These are phyloP conservation scores for Geopemphigus sp. DNA, from an alignment of 1,140 invertebrate genomes.

Conservation along the genomic window DNA sequence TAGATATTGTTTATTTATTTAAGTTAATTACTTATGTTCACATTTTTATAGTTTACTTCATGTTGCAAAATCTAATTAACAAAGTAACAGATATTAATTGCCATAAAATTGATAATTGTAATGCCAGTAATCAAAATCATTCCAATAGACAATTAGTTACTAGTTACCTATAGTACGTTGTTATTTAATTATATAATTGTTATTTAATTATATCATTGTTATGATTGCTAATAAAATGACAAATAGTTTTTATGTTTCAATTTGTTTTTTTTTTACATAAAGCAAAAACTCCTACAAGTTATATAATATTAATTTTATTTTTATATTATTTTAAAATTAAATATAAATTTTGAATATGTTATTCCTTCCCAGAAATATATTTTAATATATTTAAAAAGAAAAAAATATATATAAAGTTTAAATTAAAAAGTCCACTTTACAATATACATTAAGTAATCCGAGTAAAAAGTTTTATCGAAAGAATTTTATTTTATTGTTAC, in stretches of 20 bases:
- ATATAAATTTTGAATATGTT: too few species aligned
- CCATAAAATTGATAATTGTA: background rate
- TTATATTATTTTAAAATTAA: too few species aligned
- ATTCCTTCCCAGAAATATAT: too few species aligned
- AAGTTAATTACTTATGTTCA: background rate
- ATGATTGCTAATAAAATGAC: background rate
- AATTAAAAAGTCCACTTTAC: too few species aligned
- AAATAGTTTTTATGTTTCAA: background rate
- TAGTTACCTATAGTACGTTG: background rate
- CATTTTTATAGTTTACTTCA: background rate
- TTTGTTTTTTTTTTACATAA: background rate
- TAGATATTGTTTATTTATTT: too few species aligned
- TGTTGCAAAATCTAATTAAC: constrained; percentile 4
- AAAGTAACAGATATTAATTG: constrained; percentile 4
- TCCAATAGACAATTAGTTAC: background rate
- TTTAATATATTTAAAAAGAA: too few species aligned
- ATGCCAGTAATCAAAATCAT: constrained; percentile 25
- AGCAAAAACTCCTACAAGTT: background rate
- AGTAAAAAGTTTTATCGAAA: too few species aligned
- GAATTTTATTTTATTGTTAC: too few species aligned
- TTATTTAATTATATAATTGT: background rate
- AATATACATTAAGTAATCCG: too few species aligned
- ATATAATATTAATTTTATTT: too few species aligned
- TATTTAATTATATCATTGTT: background rate
- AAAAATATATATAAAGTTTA: too few species aligned